Base-by-base conservation (phyloP, 2,888 invertebrate genomes). In the Chydorus sphaericus region DNA sequence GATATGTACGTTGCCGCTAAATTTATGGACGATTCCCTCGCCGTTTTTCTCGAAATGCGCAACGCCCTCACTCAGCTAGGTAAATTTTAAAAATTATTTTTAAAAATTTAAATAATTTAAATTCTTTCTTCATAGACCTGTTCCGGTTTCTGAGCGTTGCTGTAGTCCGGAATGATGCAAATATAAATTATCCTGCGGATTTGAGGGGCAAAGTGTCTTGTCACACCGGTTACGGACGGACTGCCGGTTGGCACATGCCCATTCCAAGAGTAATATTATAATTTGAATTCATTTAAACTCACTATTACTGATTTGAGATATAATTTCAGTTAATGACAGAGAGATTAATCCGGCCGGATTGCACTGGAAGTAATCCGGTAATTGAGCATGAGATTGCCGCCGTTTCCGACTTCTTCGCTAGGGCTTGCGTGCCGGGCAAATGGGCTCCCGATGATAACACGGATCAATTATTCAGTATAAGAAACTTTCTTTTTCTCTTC, bases 191-290 rank as follows among this genome's bases (percentile, higher is more conserved):
- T 56, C 70, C 87, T 55, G 75, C 80, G 61, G 81, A 81, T 54
- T 71, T 92, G 55, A 77, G 77, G 60, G 85, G 86, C 0, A 75
- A 83, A 51, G 85, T 81, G 63, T 87, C 89, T 1, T 92, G 91
- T 64, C 89, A 90, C 67, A 87, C 90, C 3, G 87, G 87, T 11
- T 81, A 88, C 59, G 87, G 88, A 55, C 79, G 87, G 60, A 89
- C 89, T 65, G 89, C 89, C 7, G 91, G 91, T 26, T 92, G 89
- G 73, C 85, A 88, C 59, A 72, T 73, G 31, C 75, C 75, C 1
- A 66, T 75, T 29, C 69, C 66, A 16, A 66, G 66, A 61, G 66
- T 67, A 58, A 29, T 16, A 20, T 6, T n/a, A 16, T 31, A 10
- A 31, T n/a, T 30, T 16, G 4, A 50, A 11, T 4, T n/a, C 20